phyloP scores from a whole-genome alignment of 2,113 vertebrate genomes.

The Hyla sarda region DNA sequence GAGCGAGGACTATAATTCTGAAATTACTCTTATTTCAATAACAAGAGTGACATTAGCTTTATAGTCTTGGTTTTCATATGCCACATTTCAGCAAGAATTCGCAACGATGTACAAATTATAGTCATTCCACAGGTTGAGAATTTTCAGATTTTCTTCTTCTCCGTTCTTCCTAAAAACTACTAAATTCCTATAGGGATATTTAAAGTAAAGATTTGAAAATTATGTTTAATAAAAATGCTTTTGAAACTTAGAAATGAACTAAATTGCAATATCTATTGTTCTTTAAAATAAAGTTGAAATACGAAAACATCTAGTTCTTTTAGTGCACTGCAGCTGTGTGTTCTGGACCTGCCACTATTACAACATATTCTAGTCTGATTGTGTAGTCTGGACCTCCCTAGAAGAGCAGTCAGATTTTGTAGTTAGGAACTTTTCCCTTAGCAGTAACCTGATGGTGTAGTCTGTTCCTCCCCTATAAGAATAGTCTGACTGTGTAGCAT shows the following conservation, averaged over 20 bases:
- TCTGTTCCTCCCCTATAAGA: no score
- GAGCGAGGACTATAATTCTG: neutral
- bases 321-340: no score
- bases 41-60: constrained; percentile 18
- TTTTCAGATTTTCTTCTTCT: neutral
- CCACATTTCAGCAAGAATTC: neutral
- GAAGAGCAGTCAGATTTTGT: no score
- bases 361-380: neutral
- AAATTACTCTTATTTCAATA: constrained; percentile 14
- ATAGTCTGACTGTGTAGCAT: no score
- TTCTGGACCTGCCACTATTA: neutral
- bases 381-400: neutral
- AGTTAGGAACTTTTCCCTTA: no score
- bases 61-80: neutral
- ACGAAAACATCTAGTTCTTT: no score
- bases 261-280: neutral
- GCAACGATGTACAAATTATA: neutral
- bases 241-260: neutral
- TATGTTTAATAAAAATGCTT: neutral
- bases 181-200: neutral
- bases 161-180: neutral
- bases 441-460: no score
- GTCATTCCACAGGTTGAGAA: neutral
- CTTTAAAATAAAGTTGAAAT: neutral
- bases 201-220: neutral